A percentile compares a stretch with the other conserved stretches of the same genome.
Conservation (phyloP, 2,113 vertebrate species). For the Leucopsar rothschildi region DNA sequence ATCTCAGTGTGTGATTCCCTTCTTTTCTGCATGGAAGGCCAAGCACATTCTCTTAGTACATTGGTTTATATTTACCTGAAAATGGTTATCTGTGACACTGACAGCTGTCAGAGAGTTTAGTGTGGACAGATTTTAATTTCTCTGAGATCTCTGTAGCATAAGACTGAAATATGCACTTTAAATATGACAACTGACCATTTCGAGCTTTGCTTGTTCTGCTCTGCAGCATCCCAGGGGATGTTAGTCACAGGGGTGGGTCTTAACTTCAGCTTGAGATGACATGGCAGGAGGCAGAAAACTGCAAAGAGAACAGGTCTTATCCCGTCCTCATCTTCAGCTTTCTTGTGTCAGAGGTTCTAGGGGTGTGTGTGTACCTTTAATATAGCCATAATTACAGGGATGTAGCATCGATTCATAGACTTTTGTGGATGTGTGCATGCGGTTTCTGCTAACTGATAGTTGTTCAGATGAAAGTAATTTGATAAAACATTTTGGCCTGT, state of each 20-base stretch:
- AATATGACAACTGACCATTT: neutral
- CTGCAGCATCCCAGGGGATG: conserved; percentile 22
- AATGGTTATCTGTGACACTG: neutral
- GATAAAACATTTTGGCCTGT: conserved; percentile 27
- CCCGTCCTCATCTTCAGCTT: neutral
- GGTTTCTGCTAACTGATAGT: neutral
- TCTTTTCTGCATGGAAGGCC: neutral
- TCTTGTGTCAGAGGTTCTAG: neutral
- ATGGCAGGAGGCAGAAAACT: neutral
- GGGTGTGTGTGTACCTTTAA: neutral
- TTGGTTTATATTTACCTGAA: neutral
- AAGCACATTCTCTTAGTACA: neutral
- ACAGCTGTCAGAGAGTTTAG: neutral
- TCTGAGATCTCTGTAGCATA: neutral
- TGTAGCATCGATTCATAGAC: neutral
- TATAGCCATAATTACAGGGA: neutral
- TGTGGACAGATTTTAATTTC: neutral
- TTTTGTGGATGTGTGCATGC: neutral
- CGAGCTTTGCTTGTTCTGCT: neutral
- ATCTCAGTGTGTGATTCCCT: neutral
- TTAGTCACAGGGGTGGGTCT: conserved; percentile 54
- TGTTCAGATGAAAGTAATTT: conserved; percentile 44
- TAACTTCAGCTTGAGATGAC: neutral
- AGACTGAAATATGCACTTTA: neutral
- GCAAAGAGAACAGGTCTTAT: conserved; percentile 16